Evolutionary conservation across 2,888 invertebrate species (phyloP).

Genomic region (Papilio gigon): DNA sequence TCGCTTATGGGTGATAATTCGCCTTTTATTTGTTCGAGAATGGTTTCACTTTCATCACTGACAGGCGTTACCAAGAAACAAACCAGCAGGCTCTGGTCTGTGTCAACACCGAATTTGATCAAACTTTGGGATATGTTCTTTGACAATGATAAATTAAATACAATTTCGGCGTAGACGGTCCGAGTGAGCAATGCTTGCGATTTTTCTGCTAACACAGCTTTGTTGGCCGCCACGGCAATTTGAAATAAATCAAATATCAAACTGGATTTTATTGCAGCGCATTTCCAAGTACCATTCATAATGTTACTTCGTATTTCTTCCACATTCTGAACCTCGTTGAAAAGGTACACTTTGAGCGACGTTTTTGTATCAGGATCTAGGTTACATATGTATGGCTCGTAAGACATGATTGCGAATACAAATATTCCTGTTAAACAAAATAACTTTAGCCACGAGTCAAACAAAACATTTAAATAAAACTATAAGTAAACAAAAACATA

Average conservation of each 20-base stretch:
- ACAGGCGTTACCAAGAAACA: conserved; percentile 61
- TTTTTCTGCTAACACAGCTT: conserved; percentile 81
- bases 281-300: conserved; percentile 81
- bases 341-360: conserved; percentile 77
- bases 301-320: conserved; percentile 79
- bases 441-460: background rate
- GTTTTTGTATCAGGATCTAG: conserved; percentile 74
- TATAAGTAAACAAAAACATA: conserved; percentile 35
- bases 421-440: background rate
- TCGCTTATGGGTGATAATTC: conserved; percentile 73
- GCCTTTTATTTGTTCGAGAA: conserved; percentile 81
- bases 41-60: conserved; percentile 55
- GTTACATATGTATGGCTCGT: conserved; percentile 56
- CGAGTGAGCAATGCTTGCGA: conserved; percentile 81
- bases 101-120: conserved; percentile 83
- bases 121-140: conserved; percentile 87
- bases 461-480: background rate
- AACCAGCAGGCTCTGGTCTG: conserved; percentile 59
- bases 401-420: conserved; percentile 48
- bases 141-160: conserved; percentile 86
- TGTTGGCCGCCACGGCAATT: conserved; percentile 86
- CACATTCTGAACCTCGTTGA: conserved; percentile 83
- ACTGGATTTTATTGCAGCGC: conserved; percentile 84
- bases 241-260: conserved; percentile 83
- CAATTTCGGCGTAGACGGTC: conserved; percentile 84